Base-by-base conservation (phyloP, 2,797 vertebrate genomes). In the Acanthurus tractus region DNA sequence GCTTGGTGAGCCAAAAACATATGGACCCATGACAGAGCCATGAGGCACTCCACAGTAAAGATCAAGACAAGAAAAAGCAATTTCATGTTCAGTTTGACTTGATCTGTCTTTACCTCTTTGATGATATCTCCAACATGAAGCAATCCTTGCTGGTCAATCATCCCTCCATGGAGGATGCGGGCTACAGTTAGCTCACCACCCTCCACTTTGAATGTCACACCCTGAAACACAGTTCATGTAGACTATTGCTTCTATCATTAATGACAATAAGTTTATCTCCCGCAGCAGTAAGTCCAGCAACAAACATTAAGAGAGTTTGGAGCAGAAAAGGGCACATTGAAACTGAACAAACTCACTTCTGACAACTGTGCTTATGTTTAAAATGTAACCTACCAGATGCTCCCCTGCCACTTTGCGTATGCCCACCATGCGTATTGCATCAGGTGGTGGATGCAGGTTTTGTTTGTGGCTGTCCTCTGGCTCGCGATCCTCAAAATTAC, bases 371-470 rank as follows among this genome's bases (percentile, higher is more conserved):
- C 63, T 58, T 57, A n/a, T 22, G 25, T 1, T 71, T 48, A 18
- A 9, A 11, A n/a, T 52, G 55, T 46, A 40, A 71, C 90, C 29
- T 64, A 95, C 95, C 96, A 98, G 93, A 85, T 97, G 96, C 70
- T 98, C 97, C 12, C 97, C 97, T 0, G 96, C 95, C 0, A 96
- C 95, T 89, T 97, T 98, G 69, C 97, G 96, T 83, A 98, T 96
- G 75, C 97, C 97, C 92, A 98, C 97, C 97, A 98, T 98, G 79
- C 97, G 96, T 49, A 98, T 94, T 0, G 97, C 96, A 0, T 98
- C 97, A 0, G 96, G 95, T 1, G 96, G 96, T 6, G 95, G 94
- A 0, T 95, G 95, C 65, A 93, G 92, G 81, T 50, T 89, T 67
- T 69, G 74, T 0, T 82, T 76, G 55, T 76, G 80, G n/a, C 64